These are phyloP conservation scores for Polyodon spathula DNA, from an alignment of 2,113 vertebrate species.

Conservation along the genomic window DNA sequence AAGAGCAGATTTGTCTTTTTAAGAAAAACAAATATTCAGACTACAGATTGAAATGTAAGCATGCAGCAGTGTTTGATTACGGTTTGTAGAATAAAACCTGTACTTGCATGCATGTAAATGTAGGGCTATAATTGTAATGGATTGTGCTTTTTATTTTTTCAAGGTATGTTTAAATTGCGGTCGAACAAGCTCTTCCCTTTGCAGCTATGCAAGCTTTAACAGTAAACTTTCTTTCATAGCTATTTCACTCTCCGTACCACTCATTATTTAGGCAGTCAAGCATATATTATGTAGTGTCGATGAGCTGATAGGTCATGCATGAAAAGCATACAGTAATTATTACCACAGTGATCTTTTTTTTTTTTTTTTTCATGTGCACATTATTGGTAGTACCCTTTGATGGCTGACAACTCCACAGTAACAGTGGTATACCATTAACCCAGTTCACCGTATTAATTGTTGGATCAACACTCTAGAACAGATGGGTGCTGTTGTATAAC, in stretches of 20 bases:
- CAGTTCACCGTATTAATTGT: neutral
- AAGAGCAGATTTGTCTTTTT: neutral
- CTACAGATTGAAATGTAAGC: too few species aligned
- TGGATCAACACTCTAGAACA: neutral
- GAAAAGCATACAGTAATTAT: constrained; percentile 3
- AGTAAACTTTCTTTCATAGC: neutral
- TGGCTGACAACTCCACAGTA: neutral
- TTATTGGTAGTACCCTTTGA: constrained; percentile 5
- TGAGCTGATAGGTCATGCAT: neutral
- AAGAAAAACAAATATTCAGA: too few species aligned
- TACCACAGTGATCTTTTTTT: constrained; percentile 2
- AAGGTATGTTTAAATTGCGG: neutral
- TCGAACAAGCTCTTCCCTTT: neutral
- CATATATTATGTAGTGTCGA: neutral
- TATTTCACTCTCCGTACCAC: constrained; percentile 4
- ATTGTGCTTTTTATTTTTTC: neutral
- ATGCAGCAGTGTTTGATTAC: too few species aligned
- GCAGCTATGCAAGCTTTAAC: neutral
- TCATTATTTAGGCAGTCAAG: neutral
- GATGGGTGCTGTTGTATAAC: neutral
- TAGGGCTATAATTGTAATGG: neutral
- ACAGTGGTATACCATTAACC: neutral
- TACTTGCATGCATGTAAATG: too few species aligned
- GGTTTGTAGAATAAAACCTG: too few species aligned
- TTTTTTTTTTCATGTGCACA: neutral